Conservation (phyloP, 92 coral and sea anemone genomes). For the Parazoanthus atlanticus region DNA sequence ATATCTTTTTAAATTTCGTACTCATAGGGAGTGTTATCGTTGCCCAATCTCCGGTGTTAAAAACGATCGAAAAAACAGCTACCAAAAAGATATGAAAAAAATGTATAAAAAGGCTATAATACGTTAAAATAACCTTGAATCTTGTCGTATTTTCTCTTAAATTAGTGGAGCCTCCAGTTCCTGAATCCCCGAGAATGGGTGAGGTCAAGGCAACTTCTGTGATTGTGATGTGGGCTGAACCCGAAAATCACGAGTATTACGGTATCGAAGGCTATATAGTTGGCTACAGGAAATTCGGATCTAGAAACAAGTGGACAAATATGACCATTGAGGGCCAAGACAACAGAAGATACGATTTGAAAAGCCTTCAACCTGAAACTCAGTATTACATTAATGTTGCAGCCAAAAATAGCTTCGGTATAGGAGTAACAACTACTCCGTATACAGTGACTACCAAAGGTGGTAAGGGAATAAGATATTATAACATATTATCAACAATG, state of each 20-base stretch:
- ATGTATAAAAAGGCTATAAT: no score
- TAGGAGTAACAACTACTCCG: constrained; percentile 23
- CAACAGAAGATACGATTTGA: background rate
- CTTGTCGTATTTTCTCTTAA: background rate
- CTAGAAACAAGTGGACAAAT: constrained; percentile 30
- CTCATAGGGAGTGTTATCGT: no score
- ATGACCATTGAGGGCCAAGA: background rate
- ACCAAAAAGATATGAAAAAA: no score
- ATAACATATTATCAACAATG: background rate
- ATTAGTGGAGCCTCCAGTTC: constrained; percentile 34
- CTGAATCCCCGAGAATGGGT: background rate
- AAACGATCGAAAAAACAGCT: no score
- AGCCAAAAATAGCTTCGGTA: constrained; percentile 19
- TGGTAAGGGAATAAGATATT: background rate
- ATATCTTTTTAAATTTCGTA: no score
- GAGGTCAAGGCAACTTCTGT: constrained; percentile 31
- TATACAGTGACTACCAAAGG: background rate
- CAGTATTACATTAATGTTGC: constrained; percentile 31
- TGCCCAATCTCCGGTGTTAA: no score
- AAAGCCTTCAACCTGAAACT: constrained; percentile 19
- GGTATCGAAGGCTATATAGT: constrained; percentile 26
- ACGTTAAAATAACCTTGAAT: background rate
- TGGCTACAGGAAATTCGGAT: constrained; percentile 29
- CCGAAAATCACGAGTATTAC: constrained; percentile 16
- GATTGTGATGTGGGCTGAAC: constrained; percentile 13